phyloP scores from a whole-genome alignment of 2,113 vertebrate genomes.

The Hyperopisus bebe region DNA sequence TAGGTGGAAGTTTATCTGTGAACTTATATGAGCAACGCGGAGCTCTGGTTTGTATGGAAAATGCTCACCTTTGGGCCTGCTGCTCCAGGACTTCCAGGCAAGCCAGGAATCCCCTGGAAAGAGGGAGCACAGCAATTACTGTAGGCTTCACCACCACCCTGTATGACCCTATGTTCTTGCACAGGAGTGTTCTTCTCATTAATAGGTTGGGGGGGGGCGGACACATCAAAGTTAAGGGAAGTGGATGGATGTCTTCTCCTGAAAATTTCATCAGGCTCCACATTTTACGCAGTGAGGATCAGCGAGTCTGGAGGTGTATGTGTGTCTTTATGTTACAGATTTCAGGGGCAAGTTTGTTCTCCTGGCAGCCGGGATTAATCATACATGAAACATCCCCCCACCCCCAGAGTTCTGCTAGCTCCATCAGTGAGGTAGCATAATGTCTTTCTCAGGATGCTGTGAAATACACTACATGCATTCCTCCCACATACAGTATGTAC shows the following conservation, averaged over 20 bases:
- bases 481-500: slow-evolving; percentile 13
- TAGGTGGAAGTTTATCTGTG: background rate
- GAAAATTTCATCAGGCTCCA: background rate
- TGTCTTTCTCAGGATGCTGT: slow-evolving; percentile 35
- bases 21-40: background rate
- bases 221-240: background rate
- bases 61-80: slow-evolving; percentile 57
- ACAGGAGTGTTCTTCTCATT: background rate
- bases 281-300: slow-evolving; percentile 33
- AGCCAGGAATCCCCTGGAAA: slow-evolving; percentile 61
- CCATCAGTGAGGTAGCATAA: slow-evolving; percentile 33
- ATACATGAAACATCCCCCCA: slow-evolving; percentile 27
- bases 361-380: slow-evolving; percentile 33
- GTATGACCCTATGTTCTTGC: background rate
- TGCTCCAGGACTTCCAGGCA: slow-evolving; percentile 56
- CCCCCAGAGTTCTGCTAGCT: slow-evolving; percentile 20
- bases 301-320: slow-evolving; percentile 16
- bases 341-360: slow-evolving; percentile 10
- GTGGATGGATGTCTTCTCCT: background rate
- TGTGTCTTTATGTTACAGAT: background rate
- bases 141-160: background rate
- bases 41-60: background rate
- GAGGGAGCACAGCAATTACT: background rate
- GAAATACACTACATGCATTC: slow-evolving; percentile 21
- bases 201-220: background rate